Evolutionary conservation across 2,113 vertebrate genomes (phyloP).

Genomic region (Balaeniceps rex): DNA sequence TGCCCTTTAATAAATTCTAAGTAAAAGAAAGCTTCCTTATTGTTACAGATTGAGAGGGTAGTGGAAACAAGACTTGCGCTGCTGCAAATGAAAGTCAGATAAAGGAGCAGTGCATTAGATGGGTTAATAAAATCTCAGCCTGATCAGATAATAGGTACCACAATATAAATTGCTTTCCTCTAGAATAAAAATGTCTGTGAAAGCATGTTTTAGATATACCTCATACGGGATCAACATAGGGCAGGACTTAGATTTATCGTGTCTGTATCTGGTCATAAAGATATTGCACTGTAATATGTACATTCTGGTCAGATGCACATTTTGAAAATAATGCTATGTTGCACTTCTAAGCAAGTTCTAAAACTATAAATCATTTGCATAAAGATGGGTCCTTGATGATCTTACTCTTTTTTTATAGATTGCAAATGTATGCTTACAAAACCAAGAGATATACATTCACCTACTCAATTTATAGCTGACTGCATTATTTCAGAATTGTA

Average conservation of each 20-base stretch:
- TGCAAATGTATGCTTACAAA: constrained; percentile 48
- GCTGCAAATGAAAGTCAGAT: constrained; percentile 3
- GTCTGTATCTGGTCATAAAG: neutral
- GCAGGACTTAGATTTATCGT: neutral
- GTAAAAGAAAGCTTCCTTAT: neutral
- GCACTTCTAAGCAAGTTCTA: neutral
- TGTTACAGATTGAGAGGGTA: neutral
- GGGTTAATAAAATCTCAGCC: constrained; percentile 42
- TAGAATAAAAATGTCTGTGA: neutral
- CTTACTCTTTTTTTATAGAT: constrained; percentile 45
- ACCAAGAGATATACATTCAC: constrained; percentile 15
- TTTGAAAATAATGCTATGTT: constrained; percentile 30
- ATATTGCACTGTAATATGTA: neutral
- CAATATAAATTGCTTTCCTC: constrained; percentile 20
- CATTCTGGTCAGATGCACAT: constrained; percentile 9
- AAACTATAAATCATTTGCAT: constrained; percentile 42
- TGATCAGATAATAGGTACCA: constrained; percentile 6
- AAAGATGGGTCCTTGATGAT: constrained; percentile 26
- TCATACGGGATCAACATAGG: neutral
- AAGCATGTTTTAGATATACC: neutral
- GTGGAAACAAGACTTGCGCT: neutral
- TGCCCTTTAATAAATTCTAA: neutral
- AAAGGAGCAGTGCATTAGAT: neutral
- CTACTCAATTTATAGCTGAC: constrained; percentile 43
- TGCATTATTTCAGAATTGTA: constrained; percentile 45